phyloP scores from a whole-genome alignment of 2,113 vertebrate species.

The Ammodytes dubius region DNA sequence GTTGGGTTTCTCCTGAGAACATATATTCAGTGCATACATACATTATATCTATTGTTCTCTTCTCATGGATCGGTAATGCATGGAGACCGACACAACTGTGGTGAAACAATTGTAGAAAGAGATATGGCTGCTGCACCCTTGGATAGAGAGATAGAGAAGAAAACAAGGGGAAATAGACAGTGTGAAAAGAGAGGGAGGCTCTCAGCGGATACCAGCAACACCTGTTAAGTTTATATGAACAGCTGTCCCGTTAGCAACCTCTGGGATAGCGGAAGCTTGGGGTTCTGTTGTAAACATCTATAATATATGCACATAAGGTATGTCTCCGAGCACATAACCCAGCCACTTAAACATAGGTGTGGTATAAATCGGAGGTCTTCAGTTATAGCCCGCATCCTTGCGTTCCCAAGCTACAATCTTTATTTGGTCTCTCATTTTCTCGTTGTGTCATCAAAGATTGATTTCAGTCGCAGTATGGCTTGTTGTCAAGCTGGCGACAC shows the following conservation, averaged over 20 bases:
- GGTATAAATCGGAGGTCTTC: conserved; percentile 3
- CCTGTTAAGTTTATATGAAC: conserved; percentile 69
- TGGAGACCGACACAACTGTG: neutral
- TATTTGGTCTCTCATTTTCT: conserved; percentile 4
- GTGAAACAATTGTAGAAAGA: neutral
- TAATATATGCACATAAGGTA: conserved; percentile 49
- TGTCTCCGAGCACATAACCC: conserved; percentile 18
- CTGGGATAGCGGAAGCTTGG: conserved; percentile 36
- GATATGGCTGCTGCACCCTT: neutral
- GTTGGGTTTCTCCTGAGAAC: neutral
- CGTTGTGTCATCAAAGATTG: neutral
- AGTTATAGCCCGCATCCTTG: neutral
- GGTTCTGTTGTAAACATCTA: conserved; percentile 54
- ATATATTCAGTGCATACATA: neutral
- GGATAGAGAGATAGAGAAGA: neutral
- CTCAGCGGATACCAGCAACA: conserved; percentile 55
- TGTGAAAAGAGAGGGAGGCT: conserved; percentile 11
- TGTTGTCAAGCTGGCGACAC: conserved; percentile 8
- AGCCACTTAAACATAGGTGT: conserved; percentile 6
- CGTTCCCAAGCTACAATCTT: conserved; percentile 6
- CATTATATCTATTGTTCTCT: neutral
- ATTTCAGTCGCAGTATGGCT: conserved; percentile 17
- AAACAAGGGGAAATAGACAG: conserved; percentile 23
- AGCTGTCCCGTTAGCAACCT: conserved; percentile 60
- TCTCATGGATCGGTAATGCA: neutral